Percentiles rank a stretch among this genome's conserved stretches.
Evolutionary conservation across 2,797 vertebrate species (phyloP).

Genomic region (Argyrosomus regius): DNA sequence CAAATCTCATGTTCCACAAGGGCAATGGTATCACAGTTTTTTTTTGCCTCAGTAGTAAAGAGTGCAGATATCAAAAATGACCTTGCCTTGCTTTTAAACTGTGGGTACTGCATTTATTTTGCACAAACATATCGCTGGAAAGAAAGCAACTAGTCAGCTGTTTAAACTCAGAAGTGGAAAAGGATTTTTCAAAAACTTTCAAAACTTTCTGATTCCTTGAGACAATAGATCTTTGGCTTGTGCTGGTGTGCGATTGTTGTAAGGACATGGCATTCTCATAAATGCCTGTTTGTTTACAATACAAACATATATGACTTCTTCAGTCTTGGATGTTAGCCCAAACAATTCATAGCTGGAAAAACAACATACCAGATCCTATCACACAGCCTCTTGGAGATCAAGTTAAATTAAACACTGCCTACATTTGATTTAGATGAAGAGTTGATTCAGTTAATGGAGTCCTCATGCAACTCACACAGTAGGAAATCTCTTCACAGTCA

Average conservation of each 20-base stretch:
- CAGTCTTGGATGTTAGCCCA: constrained; percentile 11
- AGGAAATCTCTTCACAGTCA: too few species aligned
- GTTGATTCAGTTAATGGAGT: not conserved
- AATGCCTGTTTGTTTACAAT: not conserved
- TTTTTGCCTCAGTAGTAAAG: constrained; percentile 9
- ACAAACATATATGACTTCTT: constrained; percentile 2
- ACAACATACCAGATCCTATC: not conserved
- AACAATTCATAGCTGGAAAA: constrained; percentile 12
- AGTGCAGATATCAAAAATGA: constrained; percentile 30
- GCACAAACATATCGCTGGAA: constrained; percentile 4
- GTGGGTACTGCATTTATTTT: constrained; percentile 25
- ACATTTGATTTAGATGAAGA: not conserved
- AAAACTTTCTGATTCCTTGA: constrained; percentile 16
- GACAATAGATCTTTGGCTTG: not conserved
- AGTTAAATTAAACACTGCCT: not conserved
- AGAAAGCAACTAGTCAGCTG: not conserved
- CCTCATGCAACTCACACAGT: too few species aligned
- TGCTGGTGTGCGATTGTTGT: constrained; percentile 1
- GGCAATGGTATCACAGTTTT: constrained; percentile 31
- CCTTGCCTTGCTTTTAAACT: constrained; percentile 44
- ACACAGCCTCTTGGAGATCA: not conserved
- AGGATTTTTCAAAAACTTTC: not conserved
- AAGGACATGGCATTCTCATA: not conserved
- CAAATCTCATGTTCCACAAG: constrained; percentile 54
- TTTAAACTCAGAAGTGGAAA: constrained; percentile 5